Evolutionary conservation across 2,113 vertebrate species (phyloP).

Genomic region (Arothron firmamentum): DNA sequence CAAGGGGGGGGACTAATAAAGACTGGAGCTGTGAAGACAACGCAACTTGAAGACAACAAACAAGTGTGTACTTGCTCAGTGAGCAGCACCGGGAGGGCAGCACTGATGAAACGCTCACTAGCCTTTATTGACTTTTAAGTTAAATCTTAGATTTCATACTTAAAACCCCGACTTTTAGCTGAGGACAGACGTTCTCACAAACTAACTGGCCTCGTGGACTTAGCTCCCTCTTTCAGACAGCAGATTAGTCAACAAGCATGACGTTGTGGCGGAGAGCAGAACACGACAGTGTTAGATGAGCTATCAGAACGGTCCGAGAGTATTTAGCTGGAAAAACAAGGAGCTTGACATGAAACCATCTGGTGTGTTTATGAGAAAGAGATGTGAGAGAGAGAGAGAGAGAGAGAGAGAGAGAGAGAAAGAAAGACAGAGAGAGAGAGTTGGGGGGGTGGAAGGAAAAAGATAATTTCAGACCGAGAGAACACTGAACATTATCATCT

Average conservation of each 20-base stretch:
- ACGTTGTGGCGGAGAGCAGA: slow-evolving; percentile 41
- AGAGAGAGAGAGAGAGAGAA: no score
- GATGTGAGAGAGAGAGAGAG: not conserved
- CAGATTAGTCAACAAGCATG: slow-evolving; percentile 39
- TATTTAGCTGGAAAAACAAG: slow-evolving; percentile 66
- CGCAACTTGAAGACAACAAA: no score
- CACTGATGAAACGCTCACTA: no score
- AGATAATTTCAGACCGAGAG: slow-evolving; percentile 40
- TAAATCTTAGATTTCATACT: not conserved
- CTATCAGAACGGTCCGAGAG: slow-evolving; percentile 44
- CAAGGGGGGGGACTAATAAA: no score
- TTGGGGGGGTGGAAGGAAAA: slow-evolving; percentile 18
- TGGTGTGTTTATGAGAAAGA: slow-evolving; percentile 36
- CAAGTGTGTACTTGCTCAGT: no score
- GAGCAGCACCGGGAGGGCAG: no score
- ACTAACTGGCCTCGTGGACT: slow-evolving; percentile 1
- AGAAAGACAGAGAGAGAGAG: no score
- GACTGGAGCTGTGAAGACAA: no score
- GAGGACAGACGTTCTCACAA: not conserved
- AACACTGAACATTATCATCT: slow-evolving; percentile 51
- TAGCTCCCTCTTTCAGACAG: slow-evolving; percentile 20
- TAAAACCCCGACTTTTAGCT: not conserved
- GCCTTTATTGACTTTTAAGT: not conserved
- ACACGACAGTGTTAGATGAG: slow-evolving; percentile 52
- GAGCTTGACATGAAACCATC: slow-evolving; percentile 53